phyloP scores from a whole-genome alignment of 2,113 vertebrate species.

The Triplophysa tibetana region DNA sequence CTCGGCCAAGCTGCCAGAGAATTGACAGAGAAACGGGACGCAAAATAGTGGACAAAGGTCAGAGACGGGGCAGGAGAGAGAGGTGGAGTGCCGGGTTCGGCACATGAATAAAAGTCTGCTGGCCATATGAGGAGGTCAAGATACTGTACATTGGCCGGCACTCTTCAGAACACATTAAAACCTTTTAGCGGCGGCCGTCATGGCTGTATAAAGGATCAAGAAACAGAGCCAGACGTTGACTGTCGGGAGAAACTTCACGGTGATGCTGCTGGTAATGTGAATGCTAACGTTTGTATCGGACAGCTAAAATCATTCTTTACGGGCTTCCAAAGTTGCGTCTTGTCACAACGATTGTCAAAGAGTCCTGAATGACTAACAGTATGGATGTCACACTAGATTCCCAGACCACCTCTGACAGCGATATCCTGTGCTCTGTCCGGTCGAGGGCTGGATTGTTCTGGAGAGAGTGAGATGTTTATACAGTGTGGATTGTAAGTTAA shows the following conservation, averaged over 20 bases:
- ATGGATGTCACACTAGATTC: background rate
- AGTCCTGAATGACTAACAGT: too few relatives aligned
- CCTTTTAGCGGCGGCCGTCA: conserved; percentile 33
- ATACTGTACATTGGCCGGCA: background rate
- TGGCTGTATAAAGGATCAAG: conserved; percentile 40
- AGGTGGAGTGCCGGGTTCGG: background rate
- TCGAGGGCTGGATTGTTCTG: background rate
- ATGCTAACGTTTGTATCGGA: background rate
- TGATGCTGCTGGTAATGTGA: background rate
- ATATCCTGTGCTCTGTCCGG: background rate
- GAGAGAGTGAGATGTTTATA: conserved; percentile 20
- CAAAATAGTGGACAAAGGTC: conserved; percentile 49
- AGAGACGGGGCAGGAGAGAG: conserved; percentile 51
- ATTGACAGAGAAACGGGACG: conserved; percentile 48
- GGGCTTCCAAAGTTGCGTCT: too few relatives aligned
- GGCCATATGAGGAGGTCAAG: conserved; percentile 30
- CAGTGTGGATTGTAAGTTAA: conserved; percentile 24
- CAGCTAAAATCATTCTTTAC: too few relatives aligned
- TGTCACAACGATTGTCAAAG: too few relatives aligned
- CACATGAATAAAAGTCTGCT: conserved; percentile 16
- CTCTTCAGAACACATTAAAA: conserved; percentile 35
- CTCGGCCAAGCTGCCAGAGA: conserved; percentile 54
- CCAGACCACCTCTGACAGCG: background rate
- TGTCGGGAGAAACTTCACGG: background rate
- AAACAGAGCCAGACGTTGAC: background rate